Percentiles rank a stretch among this genome's conserved stretches.
Evolutionary conservation across 1,140 invertebrate species (phyloP).

Genomic region (Leptopilina boulardi): DNA sequence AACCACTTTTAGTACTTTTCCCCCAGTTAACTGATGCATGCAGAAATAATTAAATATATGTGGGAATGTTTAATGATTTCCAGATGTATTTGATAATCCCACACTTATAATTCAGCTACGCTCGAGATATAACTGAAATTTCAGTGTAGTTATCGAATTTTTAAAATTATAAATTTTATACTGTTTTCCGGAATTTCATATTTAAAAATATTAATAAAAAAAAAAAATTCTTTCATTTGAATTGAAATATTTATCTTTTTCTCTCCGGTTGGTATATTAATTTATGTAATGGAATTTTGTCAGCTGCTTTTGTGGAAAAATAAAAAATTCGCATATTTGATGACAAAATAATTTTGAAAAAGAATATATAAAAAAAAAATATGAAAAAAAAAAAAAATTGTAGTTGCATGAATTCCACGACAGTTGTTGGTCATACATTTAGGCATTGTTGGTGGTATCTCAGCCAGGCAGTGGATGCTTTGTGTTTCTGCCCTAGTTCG

Average conservation of each 20-base stretch:
- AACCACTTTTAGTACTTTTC: slow-evolving; percentile 1
- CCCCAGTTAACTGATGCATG: neutral
- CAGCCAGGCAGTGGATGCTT: slow-evolving; percentile 67
- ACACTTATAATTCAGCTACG: neutral
- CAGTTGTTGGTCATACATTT: slow-evolving; percentile 64
- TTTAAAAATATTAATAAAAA: no score
- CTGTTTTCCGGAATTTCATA: no score
- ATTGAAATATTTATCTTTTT: no score
- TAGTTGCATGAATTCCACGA: slow-evolving; percentile 47
- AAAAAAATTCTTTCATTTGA: no score
- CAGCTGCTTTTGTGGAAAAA: no score
- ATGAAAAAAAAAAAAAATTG: slow-evolving; percentile 46
- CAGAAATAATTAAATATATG: neutral
- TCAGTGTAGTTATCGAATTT: neutral
- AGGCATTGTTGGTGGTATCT: slow-evolving; percentile 70
- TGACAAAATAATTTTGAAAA: slow-evolving; percentile 38
- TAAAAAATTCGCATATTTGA: neutral
- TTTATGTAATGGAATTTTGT: no score
- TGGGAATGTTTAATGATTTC: neutral
- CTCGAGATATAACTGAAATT: neutral
- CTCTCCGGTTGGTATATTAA: no score
- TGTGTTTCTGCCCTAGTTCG: slow-evolving; percentile 73
- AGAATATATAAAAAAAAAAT: neutral
- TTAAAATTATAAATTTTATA: no score
- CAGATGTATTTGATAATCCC: neutral